These are phyloP conservation scores for Manacus vitellinus DNA, from an alignment of 2,113 vertebrate species.

Conservation along the genomic window DNA sequence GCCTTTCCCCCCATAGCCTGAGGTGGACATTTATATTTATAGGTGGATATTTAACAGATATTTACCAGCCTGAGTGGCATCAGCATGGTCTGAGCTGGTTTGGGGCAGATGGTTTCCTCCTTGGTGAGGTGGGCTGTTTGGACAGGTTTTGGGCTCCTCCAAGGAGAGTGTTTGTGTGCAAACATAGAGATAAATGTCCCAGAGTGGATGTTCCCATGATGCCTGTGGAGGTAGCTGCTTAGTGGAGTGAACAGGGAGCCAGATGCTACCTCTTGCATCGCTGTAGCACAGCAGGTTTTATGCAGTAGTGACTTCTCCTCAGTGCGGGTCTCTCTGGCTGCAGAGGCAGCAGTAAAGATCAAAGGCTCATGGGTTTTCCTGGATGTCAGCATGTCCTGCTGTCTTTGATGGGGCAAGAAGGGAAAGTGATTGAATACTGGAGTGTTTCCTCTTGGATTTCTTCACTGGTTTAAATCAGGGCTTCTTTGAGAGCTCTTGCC, in stretches of 20 bases:
- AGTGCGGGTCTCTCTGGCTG: background rate
- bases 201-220: accelerated
- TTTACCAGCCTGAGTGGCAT: background rate
- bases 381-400: background rate
- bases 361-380: background rate
- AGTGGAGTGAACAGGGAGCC: background rate
- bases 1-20: background rate
- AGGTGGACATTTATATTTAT: background rate
- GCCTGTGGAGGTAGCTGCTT: background rate
- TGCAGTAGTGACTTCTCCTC: background rate
- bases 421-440: background rate
- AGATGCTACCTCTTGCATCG: background rate
- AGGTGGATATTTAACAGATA: background rate
- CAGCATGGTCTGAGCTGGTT: background rate
- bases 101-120: background rate
- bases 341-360: background rate
- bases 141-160: background rate
- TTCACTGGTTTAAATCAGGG: background rate
- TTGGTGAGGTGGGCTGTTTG: background rate
- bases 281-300: background rate
- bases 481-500: background rate
- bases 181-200: background rate
- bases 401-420: background rate
- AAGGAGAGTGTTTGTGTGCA: background rate
- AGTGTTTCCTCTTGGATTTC: background rate